A percentile compares a stretch with the other conserved stretches of the same genome.
Conservation (phyloP, 2,113 vertebrate genomes). For the Vidua macroura region DNA sequence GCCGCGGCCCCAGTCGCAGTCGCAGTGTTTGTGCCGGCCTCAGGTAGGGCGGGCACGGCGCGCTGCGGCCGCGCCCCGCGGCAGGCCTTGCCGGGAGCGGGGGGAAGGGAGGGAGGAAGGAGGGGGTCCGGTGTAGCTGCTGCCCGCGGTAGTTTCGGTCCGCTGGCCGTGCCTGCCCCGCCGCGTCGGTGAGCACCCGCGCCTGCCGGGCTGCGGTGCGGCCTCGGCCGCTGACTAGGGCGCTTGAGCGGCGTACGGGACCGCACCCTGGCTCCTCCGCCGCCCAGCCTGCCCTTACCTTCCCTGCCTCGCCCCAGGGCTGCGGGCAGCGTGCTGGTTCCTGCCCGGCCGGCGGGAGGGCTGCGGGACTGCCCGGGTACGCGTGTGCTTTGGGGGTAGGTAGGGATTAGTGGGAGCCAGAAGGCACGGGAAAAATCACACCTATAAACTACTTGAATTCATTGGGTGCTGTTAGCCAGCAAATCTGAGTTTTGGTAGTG, state of each 20-base stretch:
- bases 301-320: neutral
- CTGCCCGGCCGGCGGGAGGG: neutral
- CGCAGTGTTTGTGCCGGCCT: no score
- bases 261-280: no score
- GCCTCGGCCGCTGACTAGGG: neutral
- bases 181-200: neutral
- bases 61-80: no score
- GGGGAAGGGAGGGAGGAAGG: rapidly evolving
- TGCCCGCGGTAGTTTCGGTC: neutral
- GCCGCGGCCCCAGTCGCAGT: rapidly evolving
- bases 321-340: rapidly evolving
- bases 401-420: rapidly evolving
- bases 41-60: neutral
- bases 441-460: rapidly evolving
- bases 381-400: rapidly evolving
- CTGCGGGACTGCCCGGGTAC: rapidly evolving
- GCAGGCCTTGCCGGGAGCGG: rapidly evolving
- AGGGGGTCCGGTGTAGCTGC: rapidly evolving
- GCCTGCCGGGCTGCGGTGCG: neutral
- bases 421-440: rapidly evolving
- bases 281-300: rapidly evolving
- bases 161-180: neutral
- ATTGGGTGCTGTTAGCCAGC: rapidly evolving
- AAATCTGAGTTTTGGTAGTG: neutral
- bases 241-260: neutral